phyloP scores from a whole-genome alignment of 2,113 vertebrate species.

The Grantiella picta region DNA sequence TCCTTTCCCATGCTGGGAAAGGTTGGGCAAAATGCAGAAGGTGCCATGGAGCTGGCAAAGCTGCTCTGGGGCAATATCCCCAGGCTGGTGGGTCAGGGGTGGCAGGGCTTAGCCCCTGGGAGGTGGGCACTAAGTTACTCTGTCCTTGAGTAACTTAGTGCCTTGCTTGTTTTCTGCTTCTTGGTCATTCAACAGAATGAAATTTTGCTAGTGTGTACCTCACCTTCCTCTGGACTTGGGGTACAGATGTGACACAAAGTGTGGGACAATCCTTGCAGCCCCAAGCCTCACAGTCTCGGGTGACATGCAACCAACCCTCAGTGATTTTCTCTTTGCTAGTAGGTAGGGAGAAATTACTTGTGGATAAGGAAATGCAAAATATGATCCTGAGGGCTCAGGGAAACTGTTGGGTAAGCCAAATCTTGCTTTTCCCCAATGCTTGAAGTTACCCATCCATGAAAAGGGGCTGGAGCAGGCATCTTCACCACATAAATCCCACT shows the following conservation, averaged over 20 bases:
- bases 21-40: background rate
- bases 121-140: too few relatives aligned
- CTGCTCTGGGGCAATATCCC: background rate
- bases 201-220: background rate
- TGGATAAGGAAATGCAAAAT: background rate
- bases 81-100: background rate
- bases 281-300: background rate
- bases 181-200: background rate
- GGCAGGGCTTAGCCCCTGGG: background rate
- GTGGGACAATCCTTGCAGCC: background rate
- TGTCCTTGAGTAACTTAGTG: background rate
- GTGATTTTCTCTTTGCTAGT: background rate
- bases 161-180: background rate
- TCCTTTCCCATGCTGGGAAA: background rate
- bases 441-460: background rate
- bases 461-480: background rate
- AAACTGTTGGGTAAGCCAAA: background rate
- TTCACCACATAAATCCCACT: background rate
- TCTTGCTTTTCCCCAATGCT: background rate
- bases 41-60: rapidly evolving
- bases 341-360: background rate
- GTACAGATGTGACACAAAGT: background rate
- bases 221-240: background rate
- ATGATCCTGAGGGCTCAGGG: background rate
- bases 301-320: background rate